Evolutionary conservation across 2,113 vertebrate genomes (phyloP), one percentile per base, ranked within the genome.

Genomic region (Electrona antarctica): DNA sequence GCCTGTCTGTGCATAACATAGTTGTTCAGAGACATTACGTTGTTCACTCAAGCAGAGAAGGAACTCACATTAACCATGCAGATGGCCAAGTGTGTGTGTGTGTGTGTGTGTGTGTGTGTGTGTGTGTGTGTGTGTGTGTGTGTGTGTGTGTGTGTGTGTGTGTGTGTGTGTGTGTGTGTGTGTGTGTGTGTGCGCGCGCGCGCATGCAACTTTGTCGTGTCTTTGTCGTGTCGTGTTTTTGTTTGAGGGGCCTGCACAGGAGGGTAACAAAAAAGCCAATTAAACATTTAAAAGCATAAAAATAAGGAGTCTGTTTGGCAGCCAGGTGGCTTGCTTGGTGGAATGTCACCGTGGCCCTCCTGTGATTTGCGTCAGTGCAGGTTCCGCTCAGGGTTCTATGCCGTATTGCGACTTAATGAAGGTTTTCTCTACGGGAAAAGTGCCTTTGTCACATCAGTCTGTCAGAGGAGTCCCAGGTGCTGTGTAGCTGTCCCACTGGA

Each of bases 261-360:
- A 54, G 33, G 60, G 69, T 48, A 7, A 14, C 64, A 62, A 55
- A 85, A 86, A 21, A 89, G 85, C 87, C 82, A 87, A 88, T 89
- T 85, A 85, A 84, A 84, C 70, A 62, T 80, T 80, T 71, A 75
- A 82, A 84, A 81, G 75, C 68, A 51, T 80, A 74, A 80, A 81
- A 72, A 77, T 79, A 77, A 84, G 59, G 60, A 82, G 72, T 82
- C 87, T 85, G 81, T 56, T 58, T 3, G 81, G 87, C 75, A 81
- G 64, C 63, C 72, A 80, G 73, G 67, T 60, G 47, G 57, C 67
- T 72, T 0, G 73, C 85, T 75, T 66, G 71, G 74, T 70, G 66
- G 73, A 79, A 83, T 78, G 72, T 41, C 79, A 76, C 54, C 47
- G 78, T 80, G 70, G 57, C 76, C 60, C 84, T 86, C 70, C 15